Evolutionary conservation across 2,888 invertebrate genomes (phyloP).

Genomic region (Xanthia icteritia): DNA sequence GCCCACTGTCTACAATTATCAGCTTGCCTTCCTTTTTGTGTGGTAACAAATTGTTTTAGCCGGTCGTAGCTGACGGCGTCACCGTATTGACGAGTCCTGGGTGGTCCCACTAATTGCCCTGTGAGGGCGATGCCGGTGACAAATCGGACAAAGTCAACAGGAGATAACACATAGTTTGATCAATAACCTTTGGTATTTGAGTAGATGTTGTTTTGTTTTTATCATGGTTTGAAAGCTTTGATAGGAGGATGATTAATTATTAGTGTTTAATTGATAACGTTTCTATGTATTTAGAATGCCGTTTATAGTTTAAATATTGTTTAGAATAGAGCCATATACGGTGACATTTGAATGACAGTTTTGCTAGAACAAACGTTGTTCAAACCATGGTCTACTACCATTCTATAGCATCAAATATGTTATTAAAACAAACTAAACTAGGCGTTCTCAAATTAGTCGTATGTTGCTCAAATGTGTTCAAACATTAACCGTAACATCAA

Average conservation of each 20-base stretch:
- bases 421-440: too few relatives aligned
- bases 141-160: conserved; percentile 77
- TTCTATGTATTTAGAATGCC: neutral
- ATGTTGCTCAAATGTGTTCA: too few relatives aligned
- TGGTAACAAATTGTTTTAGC: conserved; percentile 74
- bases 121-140: conserved; percentile 75
- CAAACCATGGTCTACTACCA: too few relatives aligned
- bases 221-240: conserved; percentile 22
- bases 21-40: conserved; percentile 54
- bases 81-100: conserved; percentile 73
- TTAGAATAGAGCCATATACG: neutral
- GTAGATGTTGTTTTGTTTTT: conserved; percentile 48
- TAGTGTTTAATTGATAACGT: neutral
- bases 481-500: too few relatives aligned
- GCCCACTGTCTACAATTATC: conserved; percentile 64
- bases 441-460: too few relatives aligned
- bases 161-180: conserved; percentile 71
- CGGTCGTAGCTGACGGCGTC: conserved; percentile 69
- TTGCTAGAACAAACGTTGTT: too few relatives aligned
- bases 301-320: neutral
- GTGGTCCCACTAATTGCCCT: conserved; percentile 82
- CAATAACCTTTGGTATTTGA: conserved; percentile 54
- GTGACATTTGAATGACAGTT: too few relatives aligned
- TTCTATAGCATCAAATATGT: too few relatives aligned
- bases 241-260: conserved; percentile 23